Evolutionary conservation across 2,797 vertebrate species (phyloP).

Genomic region (Toxotes lorentzi): DNA sequence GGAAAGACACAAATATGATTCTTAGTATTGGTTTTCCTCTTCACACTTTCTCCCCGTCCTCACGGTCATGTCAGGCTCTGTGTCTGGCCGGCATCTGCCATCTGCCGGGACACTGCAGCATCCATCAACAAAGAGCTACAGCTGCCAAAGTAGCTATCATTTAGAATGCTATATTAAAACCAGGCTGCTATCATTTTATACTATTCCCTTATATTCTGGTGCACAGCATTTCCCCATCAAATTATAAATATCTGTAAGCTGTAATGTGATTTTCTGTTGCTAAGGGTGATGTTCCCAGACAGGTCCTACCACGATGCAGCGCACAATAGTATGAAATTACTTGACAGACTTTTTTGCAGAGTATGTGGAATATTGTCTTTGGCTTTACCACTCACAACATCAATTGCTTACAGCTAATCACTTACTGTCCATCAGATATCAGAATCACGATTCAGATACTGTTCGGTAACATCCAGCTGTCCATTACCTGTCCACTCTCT

Average conservation of each 20-base stretch:
- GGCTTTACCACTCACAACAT: not conserved
- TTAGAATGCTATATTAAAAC: slow-evolving; percentile 25
- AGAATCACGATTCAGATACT: not conserved
- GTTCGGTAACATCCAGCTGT: slow-evolving; percentile 7
- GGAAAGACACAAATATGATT: slow-evolving; percentile 45
- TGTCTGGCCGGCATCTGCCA: slow-evolving; percentile 45
- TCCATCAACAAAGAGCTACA: slow-evolving; percentile 39
- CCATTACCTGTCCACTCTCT: not conserved
- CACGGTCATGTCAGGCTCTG: slow-evolving; percentile 23
- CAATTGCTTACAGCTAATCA: not conserved
- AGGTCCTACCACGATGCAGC: not conserved
- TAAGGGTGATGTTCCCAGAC: slow-evolving; percentile 2
- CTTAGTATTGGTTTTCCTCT: slow-evolving; percentile 20
- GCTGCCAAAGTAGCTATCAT: slow-evolving; percentile 36
- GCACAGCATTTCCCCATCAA: slow-evolving; percentile 1
- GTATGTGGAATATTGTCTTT: not conserved
- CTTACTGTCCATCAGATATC: no score
- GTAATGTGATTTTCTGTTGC: not conserved
- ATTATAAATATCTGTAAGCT: slow-evolving; percentile 12
- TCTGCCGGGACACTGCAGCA: slow-evolving; percentile 43
- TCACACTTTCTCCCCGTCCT: slow-evolving; percentile 28
- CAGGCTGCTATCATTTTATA: slow-evolving; percentile 23
- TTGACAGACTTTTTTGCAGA: not conserved
- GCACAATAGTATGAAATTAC: slow-evolving; percentile 3
- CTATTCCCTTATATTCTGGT: slow-evolving; percentile 3